A percentile compares a stretch with the other conserved stretches of the same genome.
phyloP scores from a whole-genome alignment of 2,113 vertebrate species.

The Lathamus discolor region DNA sequence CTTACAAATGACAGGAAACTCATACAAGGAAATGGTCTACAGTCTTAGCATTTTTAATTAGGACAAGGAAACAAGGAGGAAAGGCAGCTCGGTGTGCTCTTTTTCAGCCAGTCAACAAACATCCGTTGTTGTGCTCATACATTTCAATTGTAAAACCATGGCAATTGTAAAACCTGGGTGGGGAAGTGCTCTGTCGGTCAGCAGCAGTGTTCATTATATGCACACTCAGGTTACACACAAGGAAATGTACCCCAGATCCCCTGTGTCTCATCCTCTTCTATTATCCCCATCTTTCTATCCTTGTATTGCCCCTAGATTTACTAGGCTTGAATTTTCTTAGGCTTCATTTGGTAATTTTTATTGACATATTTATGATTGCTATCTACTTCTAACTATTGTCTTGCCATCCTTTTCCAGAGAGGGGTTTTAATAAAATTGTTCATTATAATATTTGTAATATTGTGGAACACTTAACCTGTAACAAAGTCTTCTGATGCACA shows the following conservation, averaged over 20 bases:
- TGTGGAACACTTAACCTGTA: not conserved
- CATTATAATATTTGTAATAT: not conserved
- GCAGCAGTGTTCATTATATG: not conserved
- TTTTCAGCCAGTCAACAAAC: not conserved
- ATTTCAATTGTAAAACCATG: not conserved
- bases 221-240: not conserved
- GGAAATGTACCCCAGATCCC: not conserved
- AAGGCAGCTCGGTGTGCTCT: not conserved
- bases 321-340: not conserved
- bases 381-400: not conserved
- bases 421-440: not conserved
- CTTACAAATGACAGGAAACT: conserved; percentile 31
- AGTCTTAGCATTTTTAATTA: not conserved
- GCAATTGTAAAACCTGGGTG: not conserved
- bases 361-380: not conserved
- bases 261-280: not conserved
- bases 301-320: not conserved
- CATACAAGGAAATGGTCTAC: not conserved
- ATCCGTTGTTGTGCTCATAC: not conserved
- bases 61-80: not conserved
- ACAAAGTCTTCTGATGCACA: not conserved
- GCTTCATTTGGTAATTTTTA: not conserved
- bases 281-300: not conserved
- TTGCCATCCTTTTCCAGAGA: not conserved
- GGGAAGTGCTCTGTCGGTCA: not conserved